These are phyloP conservation scores for Festucalex cinctus DNA, from an alignment of 2,113 vertebrate genomes.

Conservation along the genomic window DNA sequence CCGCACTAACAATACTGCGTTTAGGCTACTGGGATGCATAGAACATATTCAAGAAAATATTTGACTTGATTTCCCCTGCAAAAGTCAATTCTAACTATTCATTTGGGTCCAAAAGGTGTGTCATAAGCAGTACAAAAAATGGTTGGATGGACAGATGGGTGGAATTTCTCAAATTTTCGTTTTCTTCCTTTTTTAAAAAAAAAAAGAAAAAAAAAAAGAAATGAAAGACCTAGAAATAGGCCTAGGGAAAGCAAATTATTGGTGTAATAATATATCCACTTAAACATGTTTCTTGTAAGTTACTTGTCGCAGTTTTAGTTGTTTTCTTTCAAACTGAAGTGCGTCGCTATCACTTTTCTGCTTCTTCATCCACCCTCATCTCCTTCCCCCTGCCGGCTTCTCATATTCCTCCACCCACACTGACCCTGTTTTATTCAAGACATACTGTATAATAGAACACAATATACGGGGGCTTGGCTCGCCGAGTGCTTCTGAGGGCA, in stretches of 20 bases:
- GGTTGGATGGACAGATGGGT: too few species aligned
- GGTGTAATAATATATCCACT: too few species aligned
- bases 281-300: neutral
- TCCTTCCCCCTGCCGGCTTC: constrained; percentile 31
- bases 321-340: constrained; percentile 24
- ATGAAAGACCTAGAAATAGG: too few species aligned
- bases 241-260: neutral
- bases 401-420: constrained; percentile 58
- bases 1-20: too few species aligned
- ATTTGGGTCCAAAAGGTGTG: neutral
- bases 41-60: too few species aligned
- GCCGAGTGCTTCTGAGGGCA: constrained; percentile 26
- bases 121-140: neutral
- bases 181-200: too few species aligned
- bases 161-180: too few species aligned
- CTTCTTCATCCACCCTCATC: constrained; percentile 20
- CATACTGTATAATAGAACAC: constrained; percentile 48
- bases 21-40: too few species aligned
- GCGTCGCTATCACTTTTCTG: constrained; percentile 30
- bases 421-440: constrained; percentile 56
- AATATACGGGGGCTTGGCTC: constrained; percentile 50
- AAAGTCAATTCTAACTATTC: too few species aligned
- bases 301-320: neutral
- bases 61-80: too few species aligned
- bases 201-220: too few species aligned